Evolutionary conservation across 2,888 invertebrate genomes (phyloP), one percentile per base, ranked within the genome.

Genomic region (Metalampra italica): DNA sequence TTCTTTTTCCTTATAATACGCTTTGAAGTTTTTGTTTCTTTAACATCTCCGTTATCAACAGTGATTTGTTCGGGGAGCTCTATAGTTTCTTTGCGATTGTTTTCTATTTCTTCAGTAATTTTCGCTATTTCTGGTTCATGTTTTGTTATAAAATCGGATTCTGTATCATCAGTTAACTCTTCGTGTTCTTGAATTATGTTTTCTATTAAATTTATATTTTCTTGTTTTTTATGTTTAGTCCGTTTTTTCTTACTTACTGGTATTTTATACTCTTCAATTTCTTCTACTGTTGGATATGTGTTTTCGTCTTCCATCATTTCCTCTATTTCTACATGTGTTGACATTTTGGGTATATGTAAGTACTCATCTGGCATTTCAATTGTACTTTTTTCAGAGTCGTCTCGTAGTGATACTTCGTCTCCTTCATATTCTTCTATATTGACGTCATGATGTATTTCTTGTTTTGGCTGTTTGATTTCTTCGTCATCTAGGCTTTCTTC

Each of bases 401-500:
- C 76, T 2, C 54, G 47, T n/a, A 59, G 54, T 1, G 55, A 48
- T 1, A 50, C 49, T 40, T 78, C 78, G 37, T 76, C 76, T 2
- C 76, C 80, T 45, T 70, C 70, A 49, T 71, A 84, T 66, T 90
- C 90, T 64, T 75, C 84, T 50, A 90, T 90, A 52, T 85, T 71
- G 1, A 90, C 75, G 29, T 73, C 66, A 48, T 86, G 78, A 12
- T 55, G 47, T 11, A 52, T 49, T 29, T 67, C 61, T 3, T 45
- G 29, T 7, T 53, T 59, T 1, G 53, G 45, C 45, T 58, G 49
- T 41, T 57, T 52, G 0, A 51, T 53, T n/a, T 71, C 67, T 0
- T 89, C 86, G 11, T 86, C 88, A 45, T 90, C 89, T 50, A 88
- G 57, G 0, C 71, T 78, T 73, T 90, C 90, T 71, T 90, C 90